These are phyloP conservation scores for Rhinatrema bivittatum DNA, from an alignment of 2,797 vertebrate genomes.

Conservation along the genomic window DNA sequence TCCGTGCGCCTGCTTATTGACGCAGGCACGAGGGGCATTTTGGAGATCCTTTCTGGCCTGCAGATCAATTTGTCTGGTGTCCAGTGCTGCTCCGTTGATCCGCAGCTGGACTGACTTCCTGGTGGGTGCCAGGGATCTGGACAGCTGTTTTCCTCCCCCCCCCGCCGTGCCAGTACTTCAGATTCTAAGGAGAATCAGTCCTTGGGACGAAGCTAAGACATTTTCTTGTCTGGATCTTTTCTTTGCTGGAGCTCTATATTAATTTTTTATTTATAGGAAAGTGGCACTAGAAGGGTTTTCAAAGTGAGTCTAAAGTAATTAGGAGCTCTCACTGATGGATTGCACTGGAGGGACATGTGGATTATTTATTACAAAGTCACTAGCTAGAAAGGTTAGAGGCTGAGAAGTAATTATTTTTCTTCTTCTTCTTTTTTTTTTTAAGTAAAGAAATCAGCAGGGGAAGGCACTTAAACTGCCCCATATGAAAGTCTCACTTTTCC, in stretches of 20 bases:
- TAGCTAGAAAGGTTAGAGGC: constrained; percentile 71
- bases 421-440: constrained; percentile 7
- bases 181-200: not conserved
- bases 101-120: no score
- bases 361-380: constrained; percentile 69
- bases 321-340: constrained; percentile 59
- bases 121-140: no score
- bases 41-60: no score
- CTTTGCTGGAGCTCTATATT: constrained; percentile 22
- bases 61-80: no score
- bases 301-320: constrained; percentile 65
- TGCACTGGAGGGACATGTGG: constrained; percentile 57
- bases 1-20: no score
- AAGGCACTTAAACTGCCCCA: constrained; percentile 24
- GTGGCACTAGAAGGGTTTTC: constrained; percentile 54
- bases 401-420: constrained; percentile 66
- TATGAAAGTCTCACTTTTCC: constrained; percentile 12
- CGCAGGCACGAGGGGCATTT: no score
- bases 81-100: no score
- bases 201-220: constrained; percentile 1
- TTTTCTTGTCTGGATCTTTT: constrained; percentile 24
- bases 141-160: no score
- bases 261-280: constrained; percentile 67
- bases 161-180: no score
- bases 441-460: constrained; percentile 28